phyloP scores from a whole-genome alignment of 2,888 invertebrate genomes.

The Andricus quercusramuli region DNA sequence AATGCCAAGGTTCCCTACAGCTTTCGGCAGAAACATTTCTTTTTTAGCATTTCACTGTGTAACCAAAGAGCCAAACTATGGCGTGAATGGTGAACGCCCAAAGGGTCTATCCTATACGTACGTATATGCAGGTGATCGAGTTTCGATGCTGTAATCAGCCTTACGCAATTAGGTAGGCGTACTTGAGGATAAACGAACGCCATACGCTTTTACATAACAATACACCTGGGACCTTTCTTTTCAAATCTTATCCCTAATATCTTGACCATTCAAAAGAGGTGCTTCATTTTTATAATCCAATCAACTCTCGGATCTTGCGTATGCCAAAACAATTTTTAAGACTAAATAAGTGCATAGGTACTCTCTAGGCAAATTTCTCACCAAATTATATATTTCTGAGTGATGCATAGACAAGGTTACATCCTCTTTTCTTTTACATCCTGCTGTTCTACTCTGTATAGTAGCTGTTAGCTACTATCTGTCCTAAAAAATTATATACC shows the following conservation, averaged over 20 bases:
- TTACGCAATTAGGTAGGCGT: slow-evolving; percentile 58
- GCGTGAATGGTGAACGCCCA: slow-evolving; percentile 25
- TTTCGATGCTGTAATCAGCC: slow-evolving; percentile 57
- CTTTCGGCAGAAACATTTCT: slow-evolving; percentile 45
- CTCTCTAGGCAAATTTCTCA: too few species aligned
- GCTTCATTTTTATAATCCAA: slow-evolving; percentile 17
- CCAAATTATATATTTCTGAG: too few species aligned
- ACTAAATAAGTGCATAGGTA: not conserved
- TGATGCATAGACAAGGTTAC: too few species aligned
- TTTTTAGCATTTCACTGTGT: slow-evolving; percentile 42
- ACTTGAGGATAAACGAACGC: slow-evolving; percentile 46
- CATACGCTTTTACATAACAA: slow-evolving; percentile 46
- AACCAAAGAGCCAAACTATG: slow-evolving; percentile 6
- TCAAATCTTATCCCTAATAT: slow-evolving; percentile 8
- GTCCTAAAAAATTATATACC: too few species aligned
- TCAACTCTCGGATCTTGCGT: slow-evolving; percentile 33
- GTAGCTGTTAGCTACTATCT: too few species aligned
- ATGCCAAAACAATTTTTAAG: not conserved
- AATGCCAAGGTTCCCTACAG: slow-evolving; percentile 61
- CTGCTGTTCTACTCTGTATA: too few species aligned
- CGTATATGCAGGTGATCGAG: slow-evolving; percentile 53
- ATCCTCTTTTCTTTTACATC: too few species aligned
- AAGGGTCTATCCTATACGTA: slow-evolving; percentile 37
- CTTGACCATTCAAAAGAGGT: not conserved
- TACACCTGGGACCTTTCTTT: slow-evolving; percentile 17